Base-by-base conservation (phyloP, 2,797 vertebrate species). In the Dendrocincla tyrannina region DNA sequence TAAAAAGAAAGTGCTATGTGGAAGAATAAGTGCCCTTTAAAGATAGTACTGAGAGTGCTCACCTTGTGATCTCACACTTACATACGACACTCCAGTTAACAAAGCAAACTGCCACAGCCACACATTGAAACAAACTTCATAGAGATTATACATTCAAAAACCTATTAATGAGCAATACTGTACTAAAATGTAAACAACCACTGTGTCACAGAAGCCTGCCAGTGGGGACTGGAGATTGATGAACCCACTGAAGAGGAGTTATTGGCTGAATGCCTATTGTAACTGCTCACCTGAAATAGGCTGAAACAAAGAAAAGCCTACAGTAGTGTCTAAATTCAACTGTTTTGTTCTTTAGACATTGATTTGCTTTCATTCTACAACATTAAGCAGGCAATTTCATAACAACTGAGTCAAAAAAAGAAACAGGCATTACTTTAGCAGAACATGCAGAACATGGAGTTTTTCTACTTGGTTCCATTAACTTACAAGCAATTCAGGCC, bases 211-310 rank as follows among this genome's bases (percentile, higher is more conserved):
- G 95, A 91, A 89, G 94, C 96, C 95, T 93, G 96, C 83, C 86
- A 94, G 93, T 58, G 66, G 46, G 69, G 80, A 95, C 80, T 96
- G 84, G 81, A 94, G 84, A 87, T 22, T 82, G 95, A 84, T 33
- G 87, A 97, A 95, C 64, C 56, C 39, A 93, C 86, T 81, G 28
- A 90, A 80, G 68, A 91, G 64, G 76, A 76, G 82, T 93, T 93
- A 88, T 69, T 82, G 46, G 76, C 82, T 91, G 89, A 13, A 95
- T 84, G 78, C 85, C 95, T 96, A 96, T 63, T 96, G 56, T 98
- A 98, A 98, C 96, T 98, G 98, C 98, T 98, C 98, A 98, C 97
- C 98, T 98, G 98, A 98, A 98, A 98, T 96, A 97, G 97, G 95
- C 95, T 95, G 96, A 95, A 97, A 97, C 93, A 97, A 94, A 97